Base-by-base conservation (phyloP, 2,797 vertebrate species). In the Hydrolagus colliei region DNA sequence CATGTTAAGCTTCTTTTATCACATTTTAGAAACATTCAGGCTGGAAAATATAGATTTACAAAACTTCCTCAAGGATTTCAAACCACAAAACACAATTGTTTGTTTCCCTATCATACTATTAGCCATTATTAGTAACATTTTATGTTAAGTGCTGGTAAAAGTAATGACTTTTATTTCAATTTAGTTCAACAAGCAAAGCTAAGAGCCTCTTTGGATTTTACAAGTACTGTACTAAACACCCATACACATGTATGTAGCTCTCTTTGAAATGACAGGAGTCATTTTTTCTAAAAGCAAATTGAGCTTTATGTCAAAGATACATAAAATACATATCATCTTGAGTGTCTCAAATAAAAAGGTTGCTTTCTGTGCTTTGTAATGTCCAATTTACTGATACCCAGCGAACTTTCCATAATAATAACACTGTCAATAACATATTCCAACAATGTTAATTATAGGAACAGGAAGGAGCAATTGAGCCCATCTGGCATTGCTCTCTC, bases 291-390 rank as follows among this genome's bases (percentile, higher is more conserved):
- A 7, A 35, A 67, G 27, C 67, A 65, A 82, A 27, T 32, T 82
- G 13, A 32, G 10, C 27, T 67, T 67, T 77, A 20, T 52, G 9
- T n/a, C 18, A 67, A 35, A 62, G 67, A 63, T 1, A 67, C 67
- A 68, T 35, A 12, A 9, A 79, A 79, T 9, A 80, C 13, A 8
- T 12, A 32, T 61, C 32, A 16, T 59, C 35, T 76, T 76, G 20
- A 20, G 14, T 77, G 75, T 61, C 52, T 77, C 75, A 9, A 10
- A n/a, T 65, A 35, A 82, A 32, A 71, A 52, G 11, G 32, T 35
- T 84, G 65, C 35, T 84, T 84, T 9, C 16, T 71, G 65, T 12
- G 14, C 79, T 84, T 77, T 71, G 32, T n/a, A n/a, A n/a, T 59
- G 61, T 61, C 27, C 41, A 61, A 35, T 16, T 41, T 68, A 82